These are phyloP conservation scores for Drosophila yooni DNA, from an alignment of 2,888 invertebrate species.

Conservation along the genomic window DNA sequence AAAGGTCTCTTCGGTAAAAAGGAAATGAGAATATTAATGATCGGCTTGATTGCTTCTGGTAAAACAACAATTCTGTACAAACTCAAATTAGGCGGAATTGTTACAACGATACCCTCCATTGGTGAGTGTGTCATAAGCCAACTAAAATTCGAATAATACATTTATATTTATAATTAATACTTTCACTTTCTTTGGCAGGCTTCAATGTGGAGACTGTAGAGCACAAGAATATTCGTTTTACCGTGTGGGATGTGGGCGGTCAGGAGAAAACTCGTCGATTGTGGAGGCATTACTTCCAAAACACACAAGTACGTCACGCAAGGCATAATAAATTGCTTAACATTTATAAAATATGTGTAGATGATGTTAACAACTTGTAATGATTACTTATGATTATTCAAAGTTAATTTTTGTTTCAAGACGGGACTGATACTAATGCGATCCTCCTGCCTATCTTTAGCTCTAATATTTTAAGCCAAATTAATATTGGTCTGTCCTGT, in stretches of 20 bases:
- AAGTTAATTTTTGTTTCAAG: slow-evolving; percentile 83
- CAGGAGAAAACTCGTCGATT: slow-evolving; percentile 99
- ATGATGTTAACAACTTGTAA: slow-evolving; percentile 79
- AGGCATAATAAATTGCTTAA: not conserved
- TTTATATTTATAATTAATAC: not conserved
- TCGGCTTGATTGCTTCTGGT: slow-evolving; percentile 99
- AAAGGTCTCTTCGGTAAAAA: slow-evolving; percentile 99
- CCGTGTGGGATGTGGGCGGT: slow-evolving; percentile 98
- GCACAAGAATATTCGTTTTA: slow-evolving; percentile 99
- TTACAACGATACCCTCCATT: slow-evolving; percentile 99
- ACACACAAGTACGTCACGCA: slow-evolving; percentile 90
- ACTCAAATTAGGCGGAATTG: slow-evolving; percentile 99
- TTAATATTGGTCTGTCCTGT: slow-evolving; percentile 6
- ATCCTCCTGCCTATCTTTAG: not conserved
- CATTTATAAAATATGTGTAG: not conserved
- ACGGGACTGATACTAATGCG: slow-evolving; percentile 80
- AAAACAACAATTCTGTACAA: slow-evolving; percentile 99
- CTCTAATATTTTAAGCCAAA: not conserved
- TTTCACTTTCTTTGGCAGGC: slow-evolving; percentile 86
- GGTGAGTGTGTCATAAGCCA: slow-evolving; percentile 85
- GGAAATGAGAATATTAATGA: slow-evolving; percentile 99
- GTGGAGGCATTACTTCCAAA: slow-evolving; percentile 99
- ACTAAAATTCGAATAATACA: not conserved
- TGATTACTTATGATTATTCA: slow-evolving; percentile 75
- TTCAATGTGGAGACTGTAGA: slow-evolving; percentile 99